Base-by-base conservation (phyloP, 2,888 invertebrate species). In the Temnothorax rugatulus region DNA sequence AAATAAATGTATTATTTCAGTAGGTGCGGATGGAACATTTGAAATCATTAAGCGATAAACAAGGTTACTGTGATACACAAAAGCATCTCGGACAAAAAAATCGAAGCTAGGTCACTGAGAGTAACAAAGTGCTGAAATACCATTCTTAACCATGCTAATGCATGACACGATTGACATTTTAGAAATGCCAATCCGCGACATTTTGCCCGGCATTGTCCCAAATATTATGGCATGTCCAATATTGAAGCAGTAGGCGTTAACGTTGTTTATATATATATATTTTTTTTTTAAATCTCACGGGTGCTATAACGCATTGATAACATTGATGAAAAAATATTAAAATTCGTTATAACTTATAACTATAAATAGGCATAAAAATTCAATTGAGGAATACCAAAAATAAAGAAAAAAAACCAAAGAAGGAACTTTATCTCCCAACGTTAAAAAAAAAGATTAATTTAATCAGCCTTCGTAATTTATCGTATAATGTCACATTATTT, bases 101-200 rank as follows among this genome's bases (percentile, higher is more conserved):
- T 54, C 34, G 15, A 25, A 57, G 21, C 34, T 34, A 57, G 79
- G 47, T 61, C 79, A 41, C 34, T 76, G 15, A 25, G 54, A 75
- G 25, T 63, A 71, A 66, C 76, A 66, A 86, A 59, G 71, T 47
- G 15, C 68, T 63, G 64, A 34, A 77, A 85, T 86, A 54, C 57
- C 75, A 73, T 77, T 66, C 74, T 54, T 61, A 34, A 34, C 7
- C 69, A 64, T 50, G 75, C 75, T 86, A 85, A 86, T 29, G 29
- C 29, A 29, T 63, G 68, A 86, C 50, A 38, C 57, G 2, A 68
- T 4, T 91, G 92, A 91, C 92, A 92, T 92, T 92, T 91, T 54
- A 64, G 74, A 92, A 92, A 92, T 91, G 91, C 79, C 91, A 91
- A 64, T 79, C 52, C 66, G 79, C 89, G 92, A 89, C 92, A 91